Conservation (phyloP, 1,140 invertebrate species). For the Diploscapter pachys region DNA sequence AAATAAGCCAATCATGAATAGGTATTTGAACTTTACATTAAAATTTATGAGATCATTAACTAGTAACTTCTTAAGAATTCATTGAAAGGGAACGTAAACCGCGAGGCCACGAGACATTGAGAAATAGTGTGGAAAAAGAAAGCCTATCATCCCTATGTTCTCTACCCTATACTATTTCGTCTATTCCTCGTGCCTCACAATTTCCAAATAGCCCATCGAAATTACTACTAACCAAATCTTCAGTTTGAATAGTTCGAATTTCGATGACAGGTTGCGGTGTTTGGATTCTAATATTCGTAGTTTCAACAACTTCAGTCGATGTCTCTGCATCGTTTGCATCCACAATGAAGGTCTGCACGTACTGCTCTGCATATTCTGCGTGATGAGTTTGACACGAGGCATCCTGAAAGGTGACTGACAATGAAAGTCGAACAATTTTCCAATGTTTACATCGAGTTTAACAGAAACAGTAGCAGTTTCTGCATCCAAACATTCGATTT, state of each 20-base stretch:
- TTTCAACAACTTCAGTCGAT: constrained; percentile 42
- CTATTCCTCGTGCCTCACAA: no score
- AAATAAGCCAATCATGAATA: background rate
- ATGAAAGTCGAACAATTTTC: background rate
- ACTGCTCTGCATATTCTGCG: constrained; percentile 37
- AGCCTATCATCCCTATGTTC: no score
- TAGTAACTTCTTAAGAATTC: no score
- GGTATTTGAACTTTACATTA: background rate
- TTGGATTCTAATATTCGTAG: constrained; percentile 51
- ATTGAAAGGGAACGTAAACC: no score
- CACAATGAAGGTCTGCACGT: constrained; percentile 51
- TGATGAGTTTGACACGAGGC: constrained; percentile 47
- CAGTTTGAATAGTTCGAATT: constrained; percentile 39
- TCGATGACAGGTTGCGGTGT: constrained; percentile 47
- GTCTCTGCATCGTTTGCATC: constrained; percentile 50
- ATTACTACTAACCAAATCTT: constrained; percentile 24
- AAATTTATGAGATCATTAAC: background rate
- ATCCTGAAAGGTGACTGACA: constrained; percentile 17
- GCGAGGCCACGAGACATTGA: no score
- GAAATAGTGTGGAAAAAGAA: no score
- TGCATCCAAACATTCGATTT: constrained; percentile 25
- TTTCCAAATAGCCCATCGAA: background rate
- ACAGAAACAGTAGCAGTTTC: constrained; percentile 27
- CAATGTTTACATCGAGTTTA: constrained; percentile 11
- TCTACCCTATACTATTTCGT: no score